phyloP scores from a whole-genome alignment of 2,113 vertebrate species.

The Syngnathus scovelli region DNA sequence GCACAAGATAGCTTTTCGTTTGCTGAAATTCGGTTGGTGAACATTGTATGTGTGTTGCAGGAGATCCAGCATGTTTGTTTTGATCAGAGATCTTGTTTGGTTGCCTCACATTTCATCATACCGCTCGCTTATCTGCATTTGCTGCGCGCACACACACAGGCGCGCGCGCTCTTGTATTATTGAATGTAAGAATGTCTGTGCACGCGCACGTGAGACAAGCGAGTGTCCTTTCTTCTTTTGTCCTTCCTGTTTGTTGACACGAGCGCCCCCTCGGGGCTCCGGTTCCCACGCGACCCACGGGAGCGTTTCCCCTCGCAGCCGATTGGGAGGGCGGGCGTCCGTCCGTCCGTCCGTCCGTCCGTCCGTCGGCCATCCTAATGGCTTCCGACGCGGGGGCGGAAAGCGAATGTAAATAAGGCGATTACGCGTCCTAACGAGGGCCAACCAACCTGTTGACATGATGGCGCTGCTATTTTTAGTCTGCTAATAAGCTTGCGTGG shows the following conservation, averaged over 20 bases:
- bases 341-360: slow-evolving; percentile 19
- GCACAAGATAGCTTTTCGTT: too few relatives aligned
- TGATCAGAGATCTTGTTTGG: slow-evolving; percentile 67
- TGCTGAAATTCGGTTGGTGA: too few relatives aligned
- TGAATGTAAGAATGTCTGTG: too few relatives aligned
- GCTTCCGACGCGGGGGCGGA: slow-evolving; percentile 70
- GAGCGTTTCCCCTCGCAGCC: slow-evolving; percentile 45
- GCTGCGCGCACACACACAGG: slow-evolving; percentile 61
- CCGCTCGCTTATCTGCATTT: slow-evolving; percentile 62
- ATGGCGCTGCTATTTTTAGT: slow-evolving; percentile 70
- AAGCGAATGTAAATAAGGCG: slow-evolving; percentile 75
- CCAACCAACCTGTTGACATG: slow-evolving; percentile 61
- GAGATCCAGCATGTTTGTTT: slow-evolving; percentile 52
- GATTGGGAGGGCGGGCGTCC: slow-evolving; percentile 54
- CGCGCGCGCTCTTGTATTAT: slow-evolving; percentile 2
- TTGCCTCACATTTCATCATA: slow-evolving; percentile 71
- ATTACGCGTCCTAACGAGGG: slow-evolving; percentile 72
- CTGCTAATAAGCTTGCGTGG: slow-evolving; percentile 63
- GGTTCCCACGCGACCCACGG: slow-evolving; percentile 31
- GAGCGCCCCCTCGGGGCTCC: slow-evolving; percentile 4
- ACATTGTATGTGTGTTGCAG: slow-evolving; percentile 17
- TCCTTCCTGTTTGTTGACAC: neutral
- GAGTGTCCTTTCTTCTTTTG: neutral
- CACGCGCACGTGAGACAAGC: too few relatives aligned
- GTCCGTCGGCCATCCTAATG: slow-evolving; percentile 13